Evolutionary conservation across 2,888 invertebrate species (phyloP), one percentile per base, ranked within the genome.

Genomic region (Ceratothoa steindachneri): DNA sequence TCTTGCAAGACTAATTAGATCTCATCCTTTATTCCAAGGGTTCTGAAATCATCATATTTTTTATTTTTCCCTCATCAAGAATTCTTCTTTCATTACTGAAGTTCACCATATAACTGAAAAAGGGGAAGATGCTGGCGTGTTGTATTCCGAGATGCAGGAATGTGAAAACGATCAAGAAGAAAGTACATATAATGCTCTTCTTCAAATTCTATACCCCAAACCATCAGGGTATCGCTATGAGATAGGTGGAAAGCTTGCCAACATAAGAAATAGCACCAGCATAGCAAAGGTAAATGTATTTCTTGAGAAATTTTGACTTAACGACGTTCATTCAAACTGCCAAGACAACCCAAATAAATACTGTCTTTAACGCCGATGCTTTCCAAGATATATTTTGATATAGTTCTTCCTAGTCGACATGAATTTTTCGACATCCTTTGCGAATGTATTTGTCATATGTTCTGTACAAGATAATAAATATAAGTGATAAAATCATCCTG

Each of bases 131-230:
- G 93, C 91, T 15, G 97, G 97, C 22, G 93, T 96, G n/a, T 95
- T 96, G n/a, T 96, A 96, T 84, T 93, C 93, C 84, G 95, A 97
- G 86, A 95, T 95, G 92, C 95, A 94, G 85, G 92, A 91, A 0
- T 84, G 89, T 30, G 94, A 94, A 84, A 93, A 93, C 84, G 88
- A 87, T n/a, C 90, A 91, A 2, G 91, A 91, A 82, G 89, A 89
- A 74, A 86, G 90, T 76, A 88, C 90, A 77, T 88, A 90, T 81
- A 84, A 89, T 72, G 88, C 88, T 80, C 84, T 93, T 83, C 84
- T 88, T 24, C 86, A 90, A 79, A 88, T 88, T 1, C 88, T 93
- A 83, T 96, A 95, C 84, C 93, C 94, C 0, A 89, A 90, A 28
- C 87, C 88, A 81, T 90, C 90, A 83, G 94, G 94, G 0, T 96